These are phyloP conservation scores for Channallabes apus DNA, from an alignment of 2,797 vertebrate genomes.

Conservation along the genomic window DNA sequence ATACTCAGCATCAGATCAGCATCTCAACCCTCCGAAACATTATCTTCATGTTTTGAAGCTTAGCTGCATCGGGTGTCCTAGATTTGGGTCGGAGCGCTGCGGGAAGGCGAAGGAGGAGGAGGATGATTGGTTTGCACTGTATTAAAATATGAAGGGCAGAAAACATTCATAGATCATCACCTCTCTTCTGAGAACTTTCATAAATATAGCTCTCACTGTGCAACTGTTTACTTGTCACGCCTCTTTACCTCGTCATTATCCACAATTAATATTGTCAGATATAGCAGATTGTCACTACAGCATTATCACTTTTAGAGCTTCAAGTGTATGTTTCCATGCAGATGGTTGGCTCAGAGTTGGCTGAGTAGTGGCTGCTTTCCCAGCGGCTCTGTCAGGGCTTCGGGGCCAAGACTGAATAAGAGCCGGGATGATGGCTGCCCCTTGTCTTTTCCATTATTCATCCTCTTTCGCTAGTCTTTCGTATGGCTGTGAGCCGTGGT, in stretches of 20 bases:
- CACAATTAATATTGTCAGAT: constrained; percentile 4
- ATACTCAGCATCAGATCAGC: neutral
- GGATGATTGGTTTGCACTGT: neutral
- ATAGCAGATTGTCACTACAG: neutral
- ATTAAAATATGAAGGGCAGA: constrained; percentile 19
- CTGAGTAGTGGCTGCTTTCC: constrained; percentile 42
- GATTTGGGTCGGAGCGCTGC: constrained; percentile 25
- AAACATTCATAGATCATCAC: constrained; percentile 33
- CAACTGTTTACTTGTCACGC: constrained; percentile 10
- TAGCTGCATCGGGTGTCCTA: constrained; percentile 5
- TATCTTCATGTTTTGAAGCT: constrained; percentile 21
- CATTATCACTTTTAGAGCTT: constrained; percentile 8
- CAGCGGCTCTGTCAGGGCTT: constrained; percentile 50
- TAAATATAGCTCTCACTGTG: constrained; percentile 6
- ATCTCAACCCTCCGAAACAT: constrained; percentile 11
- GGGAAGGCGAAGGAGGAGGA: constrained; percentile 1
- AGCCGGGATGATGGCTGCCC: constrained; percentile 51
- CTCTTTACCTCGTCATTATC: neutral
- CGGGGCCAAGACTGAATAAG: constrained; percentile 56
- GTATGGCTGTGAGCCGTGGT: constrained; percentile 47
- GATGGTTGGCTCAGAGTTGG: constrained; percentile 59
- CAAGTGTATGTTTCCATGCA: constrained; percentile 39
- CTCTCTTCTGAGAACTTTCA: constrained; percentile 13
- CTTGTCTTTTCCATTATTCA: constrained; percentile 64
- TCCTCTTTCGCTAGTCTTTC: constrained; percentile 60